Conservation (phyloP, 2,113 vertebrate species). For the Illadopsis cleaveri region DNA sequence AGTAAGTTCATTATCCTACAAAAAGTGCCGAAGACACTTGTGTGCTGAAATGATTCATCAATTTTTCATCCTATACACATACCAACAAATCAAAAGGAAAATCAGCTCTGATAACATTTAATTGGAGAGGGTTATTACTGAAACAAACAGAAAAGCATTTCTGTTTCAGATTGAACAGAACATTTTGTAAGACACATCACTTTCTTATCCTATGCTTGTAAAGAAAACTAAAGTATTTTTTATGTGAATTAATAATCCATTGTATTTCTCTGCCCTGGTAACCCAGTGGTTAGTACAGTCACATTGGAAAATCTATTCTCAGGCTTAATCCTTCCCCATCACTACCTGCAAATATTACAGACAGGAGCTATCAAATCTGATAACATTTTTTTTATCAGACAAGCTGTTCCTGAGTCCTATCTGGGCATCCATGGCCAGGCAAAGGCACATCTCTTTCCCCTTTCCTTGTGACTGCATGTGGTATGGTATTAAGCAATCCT, state of each 20-base stretch:
- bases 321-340: not conserved
- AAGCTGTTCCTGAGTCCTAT: not conserved
- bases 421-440: not conserved
- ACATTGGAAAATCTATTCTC: not conserved
- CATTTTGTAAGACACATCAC: not conserved
- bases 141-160: not conserved
- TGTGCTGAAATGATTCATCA: not conserved
- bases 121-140: not conserved
- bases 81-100: not conserved
- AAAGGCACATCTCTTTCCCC: not conserved
- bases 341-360: not conserved
- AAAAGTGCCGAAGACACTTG: not conserved
- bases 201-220: not conserved
- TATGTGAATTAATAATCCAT: not conserved
- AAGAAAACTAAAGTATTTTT: not conserved
- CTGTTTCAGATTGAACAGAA: not conserved
- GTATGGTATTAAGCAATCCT: not conserved
- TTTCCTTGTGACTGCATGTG: not conserved
- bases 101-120: not conserved
- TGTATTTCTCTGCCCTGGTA: not conserved
- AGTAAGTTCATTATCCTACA: not conserved
- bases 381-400: not conserved
- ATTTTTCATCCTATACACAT: not conserved
- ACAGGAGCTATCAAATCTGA: not conserved
- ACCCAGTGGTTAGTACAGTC: not conserved